Conservation (phyloP, 92 coral and sea anemone species). For the Epizoanthus stellaris region DNA sequence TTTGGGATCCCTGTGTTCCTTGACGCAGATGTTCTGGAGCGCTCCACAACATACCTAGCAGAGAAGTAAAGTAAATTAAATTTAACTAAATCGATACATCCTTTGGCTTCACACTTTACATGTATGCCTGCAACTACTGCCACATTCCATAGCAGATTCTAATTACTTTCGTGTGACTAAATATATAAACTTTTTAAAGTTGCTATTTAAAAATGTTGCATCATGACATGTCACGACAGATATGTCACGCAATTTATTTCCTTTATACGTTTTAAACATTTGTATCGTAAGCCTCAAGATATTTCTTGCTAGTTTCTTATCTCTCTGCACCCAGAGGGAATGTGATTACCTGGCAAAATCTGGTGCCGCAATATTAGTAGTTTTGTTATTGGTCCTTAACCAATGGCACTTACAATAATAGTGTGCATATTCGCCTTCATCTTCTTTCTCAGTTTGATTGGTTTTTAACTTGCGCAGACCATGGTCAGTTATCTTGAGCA, state of each 20-base stretch:
- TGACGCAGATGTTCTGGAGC: slow-evolving; percentile 94
- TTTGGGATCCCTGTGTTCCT: slow-evolving; percentile 82
- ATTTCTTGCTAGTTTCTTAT: no score
- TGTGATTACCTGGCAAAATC: no score
- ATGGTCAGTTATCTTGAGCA: slow-evolving; percentile 91
- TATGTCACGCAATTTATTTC: no score
- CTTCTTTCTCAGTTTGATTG: slow-evolving; percentile 75
- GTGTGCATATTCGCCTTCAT: slow-evolving; percentile 77
- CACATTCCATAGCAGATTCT: no score
- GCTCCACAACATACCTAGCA: slow-evolving; percentile 85
- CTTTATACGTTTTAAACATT: no score
- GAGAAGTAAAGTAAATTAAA: neutral
- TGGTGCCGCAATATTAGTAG: no score
- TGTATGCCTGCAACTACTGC: no score
- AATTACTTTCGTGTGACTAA: no score
- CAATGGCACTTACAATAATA: slow-evolving; percentile 72
- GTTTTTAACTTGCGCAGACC: slow-evolving; percentile 87
- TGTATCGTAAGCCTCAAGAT: no score
- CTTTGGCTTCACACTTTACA: neutral
- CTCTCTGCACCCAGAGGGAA: no score
- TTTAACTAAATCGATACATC: neutral
- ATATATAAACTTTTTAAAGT: no score
- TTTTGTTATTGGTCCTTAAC: no score
- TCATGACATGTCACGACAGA: neutral
- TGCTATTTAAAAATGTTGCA: neutral